Conservation (phyloP, 2,797 vertebrate species). For the Urocyon cinereoargenteus region DNA sequence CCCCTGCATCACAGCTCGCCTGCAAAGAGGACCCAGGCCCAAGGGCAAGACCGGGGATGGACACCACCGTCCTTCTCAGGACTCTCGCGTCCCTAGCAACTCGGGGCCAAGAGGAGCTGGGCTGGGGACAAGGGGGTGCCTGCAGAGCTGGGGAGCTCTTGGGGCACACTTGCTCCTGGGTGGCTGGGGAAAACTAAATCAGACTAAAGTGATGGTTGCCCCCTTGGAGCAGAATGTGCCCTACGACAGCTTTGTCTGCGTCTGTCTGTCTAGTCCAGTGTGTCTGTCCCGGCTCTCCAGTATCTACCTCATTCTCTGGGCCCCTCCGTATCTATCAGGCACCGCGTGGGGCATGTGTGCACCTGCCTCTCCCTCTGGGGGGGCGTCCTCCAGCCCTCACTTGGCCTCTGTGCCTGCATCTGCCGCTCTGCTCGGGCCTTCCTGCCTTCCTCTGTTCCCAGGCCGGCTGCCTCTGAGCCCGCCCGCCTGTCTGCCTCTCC, state of each 20-base stretch:
- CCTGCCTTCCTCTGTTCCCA: background rate
- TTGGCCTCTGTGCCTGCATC: background rate
- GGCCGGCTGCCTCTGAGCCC: background rate
- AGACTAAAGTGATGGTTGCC: background rate
- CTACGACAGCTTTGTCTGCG: background rate
- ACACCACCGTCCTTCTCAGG: background rate
- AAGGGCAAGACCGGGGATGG: background rate
- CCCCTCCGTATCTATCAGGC: background rate
- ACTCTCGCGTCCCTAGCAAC: background rate
- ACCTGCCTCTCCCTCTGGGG: background rate
- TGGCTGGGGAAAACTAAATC: background rate
- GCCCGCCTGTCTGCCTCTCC: background rate
- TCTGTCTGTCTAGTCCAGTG: background rate
- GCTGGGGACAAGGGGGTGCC: background rate
- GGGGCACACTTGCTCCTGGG: background rate
- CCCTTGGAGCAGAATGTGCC: background rate
- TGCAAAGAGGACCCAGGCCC: background rate
- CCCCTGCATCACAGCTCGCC: background rate
- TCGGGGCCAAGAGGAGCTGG: background rate
- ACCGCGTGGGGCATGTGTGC: background rate
- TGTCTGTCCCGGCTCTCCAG: background rate
- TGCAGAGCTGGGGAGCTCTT: background rate
- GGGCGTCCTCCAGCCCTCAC: background rate
- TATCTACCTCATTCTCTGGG: too few relatives aligned
- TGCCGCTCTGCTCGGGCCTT: background rate